Base-by-base conservation (phyloP, 2,888 invertebrate genomes). In the Scaptomyza flava region DNA sequence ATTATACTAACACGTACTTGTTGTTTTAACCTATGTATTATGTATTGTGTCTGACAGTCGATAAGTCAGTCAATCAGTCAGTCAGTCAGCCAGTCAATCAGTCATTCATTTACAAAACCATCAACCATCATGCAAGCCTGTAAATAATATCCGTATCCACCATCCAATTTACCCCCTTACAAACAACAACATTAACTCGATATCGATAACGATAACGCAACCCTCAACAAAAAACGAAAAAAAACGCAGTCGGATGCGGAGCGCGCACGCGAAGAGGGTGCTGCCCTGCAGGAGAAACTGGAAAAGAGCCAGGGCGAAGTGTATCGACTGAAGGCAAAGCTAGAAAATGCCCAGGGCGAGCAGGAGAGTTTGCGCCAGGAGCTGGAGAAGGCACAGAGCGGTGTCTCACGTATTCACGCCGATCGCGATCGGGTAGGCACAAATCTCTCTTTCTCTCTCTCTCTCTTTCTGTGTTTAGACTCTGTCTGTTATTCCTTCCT, bases 241-340 rank as follows among this genome's bases (percentile, higher is more conserved):
- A 38, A 48, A 48, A 17, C 34, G 60, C 77, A 92, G 92, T 90
- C 97, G 46, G 98, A 98, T 91, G 96, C 96, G 77, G 98, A 98
- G 89, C 94, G 98, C 89, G 96, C 96, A 47, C 94, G 96, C 67
- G 94, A 95, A 34, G 97, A 98, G 91, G 96, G 97, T 0, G 94
- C 96, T 50, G 96, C 95, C 14, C 93, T 98, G 64, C 98, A 98
- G 91, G 98, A 98, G 89, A 98, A 98, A 93, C 93, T 98, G 71
- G 98, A 98, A 91, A 97, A 98, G 93, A 97, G 97, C 60, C 98
- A 98, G 92, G 98, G 98, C 69, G 98, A 98, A 92, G 97, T 98
- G 38, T 98, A 98, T 90, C 95, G 98, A 91, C 93, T 98, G 82
- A 98, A 98, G 92, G 98, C 98, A 42, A 96, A 98, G 90, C 93